Evolutionary conservation across 2,113 vertebrate species (phyloP).

Genomic region (Neolamprologus longior): DNA sequence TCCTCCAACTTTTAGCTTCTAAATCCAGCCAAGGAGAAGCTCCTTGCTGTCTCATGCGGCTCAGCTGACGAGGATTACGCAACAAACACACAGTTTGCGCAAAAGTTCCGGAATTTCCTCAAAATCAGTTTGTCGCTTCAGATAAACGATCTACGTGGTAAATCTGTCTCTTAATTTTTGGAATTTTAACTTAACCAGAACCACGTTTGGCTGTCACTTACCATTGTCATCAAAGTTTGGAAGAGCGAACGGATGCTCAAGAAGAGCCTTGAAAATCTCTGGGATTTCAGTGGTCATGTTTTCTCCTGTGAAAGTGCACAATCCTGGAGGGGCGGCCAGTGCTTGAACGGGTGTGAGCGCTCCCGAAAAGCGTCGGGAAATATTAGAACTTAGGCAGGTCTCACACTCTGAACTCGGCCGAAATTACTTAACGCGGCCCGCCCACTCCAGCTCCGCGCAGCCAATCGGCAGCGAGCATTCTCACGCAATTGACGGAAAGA

Average conservation of each 20-base stretch:
- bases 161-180: neutral
- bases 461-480: conserved; percentile 11
- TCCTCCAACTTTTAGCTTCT: neutral
- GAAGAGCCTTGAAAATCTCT: conserved; percentile 83
- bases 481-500: neutral
- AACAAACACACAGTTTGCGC: neutral
- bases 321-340: neutral
- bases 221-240: conserved; percentile 68
- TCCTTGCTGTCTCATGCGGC: no score
- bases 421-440: conserved; percentile 35
- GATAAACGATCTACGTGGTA: neutral
- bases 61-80: conserved; percentile 11
- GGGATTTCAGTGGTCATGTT: conserved; percentile 78
- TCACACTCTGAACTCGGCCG: neutral
- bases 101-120: neutral
- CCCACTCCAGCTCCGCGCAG: neutral
- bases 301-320: neutral
- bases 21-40: neutral
- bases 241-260: conserved; percentile 81
- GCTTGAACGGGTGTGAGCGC: neutral
- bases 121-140: neutral
- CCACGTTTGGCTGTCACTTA: conserved; percentile 28
- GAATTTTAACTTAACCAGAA: neutral
- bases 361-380: fast-evolving
- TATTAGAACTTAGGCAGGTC: neutral